Conservation (phyloP, 2,113 vertebrate species). For the Clarias magur region DNA sequence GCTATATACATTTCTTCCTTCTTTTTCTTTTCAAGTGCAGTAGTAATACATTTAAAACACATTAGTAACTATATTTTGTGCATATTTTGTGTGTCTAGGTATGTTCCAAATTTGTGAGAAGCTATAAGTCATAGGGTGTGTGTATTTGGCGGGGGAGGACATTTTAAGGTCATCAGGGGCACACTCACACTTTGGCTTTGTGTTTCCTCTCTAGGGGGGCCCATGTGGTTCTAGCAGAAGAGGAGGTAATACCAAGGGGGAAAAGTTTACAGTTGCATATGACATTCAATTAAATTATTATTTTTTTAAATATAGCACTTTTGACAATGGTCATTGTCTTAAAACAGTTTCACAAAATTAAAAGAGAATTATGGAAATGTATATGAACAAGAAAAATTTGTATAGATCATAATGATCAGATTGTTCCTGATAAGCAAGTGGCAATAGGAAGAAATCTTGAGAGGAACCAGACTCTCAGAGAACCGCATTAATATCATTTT, state of each 20-base stretch:
- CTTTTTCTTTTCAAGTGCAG: not conserved
- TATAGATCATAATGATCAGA: no score
- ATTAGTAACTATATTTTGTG: not conserved
- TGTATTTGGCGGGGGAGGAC: not conserved
- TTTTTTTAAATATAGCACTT: no score
- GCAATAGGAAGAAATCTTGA: no score
- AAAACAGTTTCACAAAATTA: no score
- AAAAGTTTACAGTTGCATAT: not conserved
- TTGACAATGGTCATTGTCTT: no score
- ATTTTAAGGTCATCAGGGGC: slow-evolving; percentile 49
- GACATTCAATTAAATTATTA: not conserved
- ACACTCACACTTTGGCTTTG: slow-evolving; percentile 59
- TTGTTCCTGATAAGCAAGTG: no score
- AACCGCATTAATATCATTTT: not conserved
- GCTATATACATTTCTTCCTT: not conserved
- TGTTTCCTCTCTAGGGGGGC: slow-evolving; percentile 63
- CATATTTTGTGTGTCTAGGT: not conserved
- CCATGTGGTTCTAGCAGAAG: slow-evolving; percentile 49
- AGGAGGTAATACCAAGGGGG: not conserved
- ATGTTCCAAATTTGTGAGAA: not conserved
- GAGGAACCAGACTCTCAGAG: no score
- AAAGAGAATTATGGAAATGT: no score
- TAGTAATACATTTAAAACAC: not conserved
- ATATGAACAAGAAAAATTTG: no score
- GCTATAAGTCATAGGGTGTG: not conserved